Evolutionary conservation across 2,797 vertebrate species (phyloP).

Genomic region (Cuniculus paca): DNA sequence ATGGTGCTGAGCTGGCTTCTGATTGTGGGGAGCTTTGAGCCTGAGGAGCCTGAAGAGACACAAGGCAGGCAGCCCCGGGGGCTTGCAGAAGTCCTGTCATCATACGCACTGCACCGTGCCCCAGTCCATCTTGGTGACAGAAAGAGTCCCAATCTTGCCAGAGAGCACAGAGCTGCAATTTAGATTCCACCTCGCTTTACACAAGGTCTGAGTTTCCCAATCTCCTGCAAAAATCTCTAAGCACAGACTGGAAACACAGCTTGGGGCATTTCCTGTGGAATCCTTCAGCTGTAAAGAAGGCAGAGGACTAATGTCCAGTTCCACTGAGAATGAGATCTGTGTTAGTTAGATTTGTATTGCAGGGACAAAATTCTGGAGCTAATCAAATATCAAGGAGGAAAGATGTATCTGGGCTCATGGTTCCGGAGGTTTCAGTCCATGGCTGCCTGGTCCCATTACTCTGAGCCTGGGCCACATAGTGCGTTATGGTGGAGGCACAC

Average conservation of each 20-base stretch:
- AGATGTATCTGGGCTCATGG: background rate
- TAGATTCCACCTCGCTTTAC: rapidly evolving
- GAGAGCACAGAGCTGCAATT: background rate
- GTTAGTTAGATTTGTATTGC: background rate
- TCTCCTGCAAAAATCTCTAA: background rate
- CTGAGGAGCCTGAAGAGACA: conserved; percentile 46
- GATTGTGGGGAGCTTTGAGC: background rate
- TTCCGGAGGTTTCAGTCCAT: background rate
- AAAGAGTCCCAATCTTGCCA: background rate
- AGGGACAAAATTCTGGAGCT: background rate
- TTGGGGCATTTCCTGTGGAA: background rate
- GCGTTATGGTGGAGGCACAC: rapidly evolving
- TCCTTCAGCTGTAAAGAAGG: background rate
- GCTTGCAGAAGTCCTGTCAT: background rate
- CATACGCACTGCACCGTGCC: background rate
- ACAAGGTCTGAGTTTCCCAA: background rate
- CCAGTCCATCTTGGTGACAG: background rate
- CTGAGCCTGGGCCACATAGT: too few relatives aligned
- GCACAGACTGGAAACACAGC: background rate
- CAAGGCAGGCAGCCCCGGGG: background rate
- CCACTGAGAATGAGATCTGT: background rate
- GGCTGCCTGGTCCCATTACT: background rate
- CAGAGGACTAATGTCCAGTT: background rate
- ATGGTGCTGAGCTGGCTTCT: background rate
- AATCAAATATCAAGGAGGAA: background rate